Base-by-base conservation (phyloP, 2,797 vertebrate species). In the Phaenicophaeus curvirostris region DNA sequence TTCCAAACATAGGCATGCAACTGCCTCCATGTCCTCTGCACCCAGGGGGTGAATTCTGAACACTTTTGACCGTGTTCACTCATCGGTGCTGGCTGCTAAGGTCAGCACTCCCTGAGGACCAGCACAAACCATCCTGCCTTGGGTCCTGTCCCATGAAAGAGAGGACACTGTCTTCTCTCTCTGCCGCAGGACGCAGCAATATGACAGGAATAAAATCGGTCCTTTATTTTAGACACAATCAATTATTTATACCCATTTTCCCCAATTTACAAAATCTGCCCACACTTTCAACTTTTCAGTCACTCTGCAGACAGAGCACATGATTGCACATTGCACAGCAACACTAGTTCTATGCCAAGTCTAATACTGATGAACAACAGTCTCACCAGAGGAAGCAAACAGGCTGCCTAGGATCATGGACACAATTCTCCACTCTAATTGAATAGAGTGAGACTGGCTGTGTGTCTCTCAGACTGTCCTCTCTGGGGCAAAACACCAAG, bases 41-140 rank as follows among this genome's bases (percentile, higher is more conserved):
- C 4, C 20, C 44, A 35, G 6, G 4, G 8, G 13, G 8, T 51
- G 24, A 59, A 55, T 78, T 75, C 1, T 11, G 24, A 50, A 42
- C 6, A 4, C 6, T 50, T 73, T 33, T 33, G 21, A 30, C 13
- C 20, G 23, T 0, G 2, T 42, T 72, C 2, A 0, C 21, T 63
- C 30, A 39, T 0, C 2, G 24, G 5, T 25, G 27, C 31, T 5
- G 2, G 39, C 33, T 5, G 0, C 66, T 28, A 25, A 62, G 6
- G 12, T 21, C 14, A 44, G 37, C 1, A 0, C 9, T 42, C 7
- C 51, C 9, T 2, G 1, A 3, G 5, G 5, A 9, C 30, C 30
- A 54, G 61, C 21, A 58, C 13, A 12, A 20, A 24, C 5, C 1
- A 6, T 21, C n/a, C 28, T 59, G 39, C 27, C 18, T 15, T 21